A percentile compares a stretch with the other conserved stretches of the same genome.
Evolutionary conservation across 2,888 invertebrate species (phyloP).

Genomic region (Eupeodes latifasciatus): DNA sequence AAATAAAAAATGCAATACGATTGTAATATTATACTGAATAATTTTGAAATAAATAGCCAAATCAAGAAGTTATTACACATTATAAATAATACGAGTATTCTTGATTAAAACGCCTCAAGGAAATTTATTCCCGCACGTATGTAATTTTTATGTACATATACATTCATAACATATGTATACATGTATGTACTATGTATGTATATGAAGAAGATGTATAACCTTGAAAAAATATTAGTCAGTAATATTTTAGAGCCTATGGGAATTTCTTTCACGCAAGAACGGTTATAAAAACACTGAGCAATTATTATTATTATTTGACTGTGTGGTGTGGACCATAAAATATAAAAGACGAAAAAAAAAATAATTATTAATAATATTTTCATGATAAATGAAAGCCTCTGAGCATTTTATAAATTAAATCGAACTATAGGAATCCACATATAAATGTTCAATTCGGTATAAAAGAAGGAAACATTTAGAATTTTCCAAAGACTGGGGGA

Average conservation of each 20-base stretch:
- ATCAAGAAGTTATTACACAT: too few relatives aligned
- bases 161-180: too few relatives aligned
- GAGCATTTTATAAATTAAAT: conserved; percentile 20
- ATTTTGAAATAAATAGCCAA: too few relatives aligned
- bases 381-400: conserved; percentile 1
- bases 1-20: too few relatives aligned
- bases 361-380: neutral
- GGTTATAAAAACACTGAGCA: neutral
- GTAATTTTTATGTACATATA: too few relatives aligned
- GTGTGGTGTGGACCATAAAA: neutral
- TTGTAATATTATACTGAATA: too few relatives aligned
- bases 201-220: neutral
- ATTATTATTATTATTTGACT: too few relatives aligned
- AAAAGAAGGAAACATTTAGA: neutral
- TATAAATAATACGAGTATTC: too few relatives aligned
- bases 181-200: too few relatives aligned
- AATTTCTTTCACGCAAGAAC: neutral
- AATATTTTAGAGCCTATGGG: neutral
- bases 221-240: conserved; percentile 17
- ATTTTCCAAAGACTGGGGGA: neutral
- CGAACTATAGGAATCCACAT: neutral
- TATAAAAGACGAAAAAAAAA: neutral
- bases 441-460: neutral
- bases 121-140: too few relatives aligned
- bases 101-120: too few relatives aligned